Conservation (phyloP, 2,888 invertebrate species). For the Villa cingulata region DNA sequence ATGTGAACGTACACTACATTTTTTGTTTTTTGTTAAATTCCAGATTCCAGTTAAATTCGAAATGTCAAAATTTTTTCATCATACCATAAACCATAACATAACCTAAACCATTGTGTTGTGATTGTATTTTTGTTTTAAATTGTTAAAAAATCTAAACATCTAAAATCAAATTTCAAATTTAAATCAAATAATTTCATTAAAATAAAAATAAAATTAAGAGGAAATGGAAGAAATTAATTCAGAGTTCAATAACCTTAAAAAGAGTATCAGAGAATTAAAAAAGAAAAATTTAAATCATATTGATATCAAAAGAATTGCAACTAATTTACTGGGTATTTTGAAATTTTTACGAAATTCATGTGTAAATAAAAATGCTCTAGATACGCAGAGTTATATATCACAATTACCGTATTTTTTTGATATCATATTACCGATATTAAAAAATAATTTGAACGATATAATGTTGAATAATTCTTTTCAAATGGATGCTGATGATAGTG, state of each 20-base stretch:
- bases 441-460: background rate
- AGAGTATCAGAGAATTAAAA: background rate
- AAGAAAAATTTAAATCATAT: background rate
- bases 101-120: too few relatives aligned
- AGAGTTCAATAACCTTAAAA: background rate
- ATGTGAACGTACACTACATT: too few relatives aligned
- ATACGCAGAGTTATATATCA: conserved; percentile 13
- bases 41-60: too few relatives aligned
- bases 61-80: too few relatives aligned
- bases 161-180: too few relatives aligned
- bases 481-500: background rate
- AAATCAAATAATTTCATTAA: too few relatives aligned
- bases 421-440: background rate
- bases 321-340: background rate
- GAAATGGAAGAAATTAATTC: background rate
- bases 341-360: conserved; percentile 16
- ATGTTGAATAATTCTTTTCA: background rate
- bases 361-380: conserved; percentile 10
- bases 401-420: background rate
- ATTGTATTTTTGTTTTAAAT: too few relatives aligned
- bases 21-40: too few relatives aligned
- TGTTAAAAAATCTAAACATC: too few relatives aligned
- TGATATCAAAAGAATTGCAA: background rate
- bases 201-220: too few relatives aligned
- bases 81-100: too few relatives aligned